phyloP scores from a whole-genome alignment of 2,113 vertebrate species.

The Pterophyllum scalare region DNA sequence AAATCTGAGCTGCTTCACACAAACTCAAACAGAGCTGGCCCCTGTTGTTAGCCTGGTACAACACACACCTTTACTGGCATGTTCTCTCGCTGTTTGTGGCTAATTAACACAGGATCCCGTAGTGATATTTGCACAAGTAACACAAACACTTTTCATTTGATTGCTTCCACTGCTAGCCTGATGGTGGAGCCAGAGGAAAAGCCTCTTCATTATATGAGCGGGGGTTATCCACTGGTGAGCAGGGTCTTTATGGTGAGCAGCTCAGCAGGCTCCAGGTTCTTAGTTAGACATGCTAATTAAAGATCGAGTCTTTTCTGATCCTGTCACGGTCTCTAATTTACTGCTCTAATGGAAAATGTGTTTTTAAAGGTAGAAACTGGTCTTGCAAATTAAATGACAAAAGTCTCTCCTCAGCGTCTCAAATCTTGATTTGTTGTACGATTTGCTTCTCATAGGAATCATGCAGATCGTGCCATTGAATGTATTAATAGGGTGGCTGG shows the following conservation, averaged over 20 bases:
- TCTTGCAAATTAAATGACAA: neutral
- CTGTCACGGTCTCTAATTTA: neutral
- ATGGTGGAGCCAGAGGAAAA: neutral
- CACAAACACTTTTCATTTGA: neutral
- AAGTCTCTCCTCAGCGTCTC: neutral
- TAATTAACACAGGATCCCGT: slow-evolving; percentile 28
- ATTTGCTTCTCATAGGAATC: neutral
- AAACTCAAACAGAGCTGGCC: neutral
- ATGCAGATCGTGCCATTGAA: neutral
- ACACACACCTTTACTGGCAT: neutral
- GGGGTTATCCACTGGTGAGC: neutral
- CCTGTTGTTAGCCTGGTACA: neutral
- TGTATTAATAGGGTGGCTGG: neutral
- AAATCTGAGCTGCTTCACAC: neutral
- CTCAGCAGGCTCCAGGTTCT: neutral
- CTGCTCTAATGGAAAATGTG: neutral
- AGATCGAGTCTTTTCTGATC: neutral
- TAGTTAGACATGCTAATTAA: neutral
- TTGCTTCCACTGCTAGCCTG: neutral
- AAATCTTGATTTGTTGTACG: neutral
- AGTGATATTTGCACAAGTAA: slow-evolving; percentile 6
- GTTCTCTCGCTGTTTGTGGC: slow-evolving; percentile 8
- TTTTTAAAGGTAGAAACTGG: neutral
- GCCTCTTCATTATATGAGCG: neutral
- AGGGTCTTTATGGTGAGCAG: neutral